Evolutionary conservation across 2,888 invertebrate species (phyloP).

Genomic region (Drosophila neutralis): DNA sequence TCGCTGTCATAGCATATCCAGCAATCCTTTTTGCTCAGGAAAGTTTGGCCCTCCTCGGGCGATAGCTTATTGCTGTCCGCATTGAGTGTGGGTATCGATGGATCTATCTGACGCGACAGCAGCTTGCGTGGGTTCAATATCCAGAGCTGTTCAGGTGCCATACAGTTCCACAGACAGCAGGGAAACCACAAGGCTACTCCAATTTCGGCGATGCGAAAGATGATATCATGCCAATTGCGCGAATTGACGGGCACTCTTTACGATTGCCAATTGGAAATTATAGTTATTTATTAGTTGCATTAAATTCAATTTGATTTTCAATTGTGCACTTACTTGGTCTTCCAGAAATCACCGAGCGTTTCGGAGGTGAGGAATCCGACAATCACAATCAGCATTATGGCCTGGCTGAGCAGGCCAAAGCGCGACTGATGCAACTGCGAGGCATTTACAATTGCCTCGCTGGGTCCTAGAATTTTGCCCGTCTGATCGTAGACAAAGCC

Average conservation of each 20-base stretch:
- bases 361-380: slow-evolving; percentile 96
- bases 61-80: slow-evolving; percentile 83
- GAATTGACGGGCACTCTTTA: slow-evolving; percentile 93
- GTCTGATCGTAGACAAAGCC: slow-evolving; percentile 92
- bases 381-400: slow-evolving; percentile 94
- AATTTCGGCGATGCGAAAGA: slow-evolving; percentile 95
- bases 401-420: slow-evolving; percentile 94
- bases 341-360: slow-evolving; percentile 96
- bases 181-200: slow-evolving; percentile 98
- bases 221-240: slow-evolving; percentile 96
- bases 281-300: neutral
- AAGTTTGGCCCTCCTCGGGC: slow-evolving; percentile 86
- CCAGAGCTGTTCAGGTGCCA: slow-evolving; percentile 97
- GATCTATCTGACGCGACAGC: slow-evolving; percentile 88
- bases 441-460: slow-evolving; percentile 88
- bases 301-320: slow-evolving; percentile 1
- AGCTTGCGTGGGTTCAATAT: slow-evolving; percentile 95
- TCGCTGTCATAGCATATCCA: slow-evolving; percentile 97
- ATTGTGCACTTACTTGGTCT: slow-evolving; percentile 90
- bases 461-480: slow-evolving; percentile 87
- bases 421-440: slow-evolving; percentile 96
- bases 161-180: slow-evolving; percentile 97
- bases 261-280: neutral
- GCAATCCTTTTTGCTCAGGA: slow-evolving; percentile 90
- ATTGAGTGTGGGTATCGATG: slow-evolving; percentile 85